Conservation (phyloP, 2,888 invertebrate genomes). For the Andrena bucephala region DNA sequence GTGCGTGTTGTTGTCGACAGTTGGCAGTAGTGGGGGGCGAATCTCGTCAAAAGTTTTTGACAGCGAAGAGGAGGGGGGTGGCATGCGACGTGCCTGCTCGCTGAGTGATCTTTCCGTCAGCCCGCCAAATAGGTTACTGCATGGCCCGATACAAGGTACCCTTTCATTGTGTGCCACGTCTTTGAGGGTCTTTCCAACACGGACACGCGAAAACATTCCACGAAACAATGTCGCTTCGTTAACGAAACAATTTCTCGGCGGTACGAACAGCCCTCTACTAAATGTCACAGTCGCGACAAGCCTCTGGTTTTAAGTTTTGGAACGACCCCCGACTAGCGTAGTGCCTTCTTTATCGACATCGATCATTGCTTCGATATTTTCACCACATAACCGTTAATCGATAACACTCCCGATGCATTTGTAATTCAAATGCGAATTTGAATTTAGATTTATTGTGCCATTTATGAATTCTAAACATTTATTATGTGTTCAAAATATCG, state of each 20-base stretch:
- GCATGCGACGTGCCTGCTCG: conserved; percentile 92
- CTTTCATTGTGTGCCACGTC: conserved; percentile 62
- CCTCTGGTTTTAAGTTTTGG: conserved; percentile 25
- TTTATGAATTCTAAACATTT: background rate
- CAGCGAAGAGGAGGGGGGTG: conserved; percentile 86
- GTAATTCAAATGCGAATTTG: background rate
- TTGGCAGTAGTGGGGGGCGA: conserved; percentile 82
- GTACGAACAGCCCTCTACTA: conserved; percentile 2
- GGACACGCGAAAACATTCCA: background rate
- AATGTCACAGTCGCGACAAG: background rate
- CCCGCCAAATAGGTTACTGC: conserved; percentile 87
- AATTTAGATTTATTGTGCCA: background rate
- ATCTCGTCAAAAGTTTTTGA: conserved; percentile 82
- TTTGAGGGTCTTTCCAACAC: conserved; percentile 33
- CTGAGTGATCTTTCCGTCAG: conserved; percentile 91
- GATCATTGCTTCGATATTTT: background rate
- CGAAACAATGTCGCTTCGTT: background rate
- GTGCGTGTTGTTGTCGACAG: conserved; percentile 83
- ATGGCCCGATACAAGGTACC: conserved; percentile 88
- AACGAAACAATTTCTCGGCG: background rate
- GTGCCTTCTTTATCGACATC: background rate
- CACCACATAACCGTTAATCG: background rate
- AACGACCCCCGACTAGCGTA: conserved; percentile 35
- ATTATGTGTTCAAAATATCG: conserved; percentile 14
- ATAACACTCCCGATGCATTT: background rate